Evolutionary conservation across 92 coral and sea anemone genomes (phyloP), one percentile per base, ranked within the genome.

Genomic region (Virgularia gustaviana): DNA sequence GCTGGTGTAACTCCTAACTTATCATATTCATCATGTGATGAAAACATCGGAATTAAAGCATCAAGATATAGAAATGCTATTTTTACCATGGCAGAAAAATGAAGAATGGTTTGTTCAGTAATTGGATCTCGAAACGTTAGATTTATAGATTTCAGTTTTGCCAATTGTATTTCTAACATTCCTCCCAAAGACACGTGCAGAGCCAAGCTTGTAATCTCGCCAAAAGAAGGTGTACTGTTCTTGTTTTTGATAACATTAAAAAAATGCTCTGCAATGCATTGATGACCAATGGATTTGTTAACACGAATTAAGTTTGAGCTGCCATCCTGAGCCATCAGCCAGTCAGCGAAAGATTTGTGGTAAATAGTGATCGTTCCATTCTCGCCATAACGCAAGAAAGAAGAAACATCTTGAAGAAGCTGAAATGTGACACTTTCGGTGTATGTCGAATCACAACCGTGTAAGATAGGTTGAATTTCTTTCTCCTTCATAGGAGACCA

Each of bases 1-100:
- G 95, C 95, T 30, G 95, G 89, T 22, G 90, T 88, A 56, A 74
- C 71, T 38, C 85, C 85, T 11, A 61, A 60, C 9, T 38, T 49
- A 39, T 88, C 88, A 8, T 12, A 15, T 51, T 75, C 36, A 42
- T 85, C 90, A 10, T 76, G 76, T 4, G 58, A 39, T 49, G 12
- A 35, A 72, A 85, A 85, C 65, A 71, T 72, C 2, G 61, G 81
- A 9, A 76, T 34, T 31, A 88, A 62, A n/a, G 79, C 57, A 34
- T 65, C 65, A 8, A 78, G 53, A 1, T 79, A 82, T 29, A 55
- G 66, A 0, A 85, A 36, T 37, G 36, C 75, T 15, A 56, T 44
- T 24, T 78, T 71, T 5, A 70, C 72, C 3, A 88, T 78, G 28
- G 80, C 90, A 11, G 82, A 73, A 54, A 29, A 45, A 47, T 85